A percentile compares a stretch with the other conserved stretches of the same genome.
Conservation (phyloP, 2,888 invertebrate species). For the Lottia scabra region DNA sequence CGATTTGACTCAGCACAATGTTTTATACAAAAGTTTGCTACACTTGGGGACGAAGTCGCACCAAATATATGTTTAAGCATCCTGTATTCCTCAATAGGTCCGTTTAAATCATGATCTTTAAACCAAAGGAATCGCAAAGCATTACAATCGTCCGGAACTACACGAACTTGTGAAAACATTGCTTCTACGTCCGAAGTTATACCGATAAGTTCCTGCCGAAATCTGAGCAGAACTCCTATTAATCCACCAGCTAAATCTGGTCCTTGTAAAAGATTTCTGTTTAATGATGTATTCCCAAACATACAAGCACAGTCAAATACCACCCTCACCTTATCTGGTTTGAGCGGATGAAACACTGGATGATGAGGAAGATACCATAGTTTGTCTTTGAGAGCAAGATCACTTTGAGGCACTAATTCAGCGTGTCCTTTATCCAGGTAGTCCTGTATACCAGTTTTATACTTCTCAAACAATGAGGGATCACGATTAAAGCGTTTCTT, state of each 20-base stretch:
- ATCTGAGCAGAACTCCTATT: slow-evolving; percentile 19
- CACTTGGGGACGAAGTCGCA: no score
- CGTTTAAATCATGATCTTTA: neutral
- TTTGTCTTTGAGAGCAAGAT: neutral
- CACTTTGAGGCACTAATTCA: neutral
- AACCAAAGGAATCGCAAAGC: slow-evolving; percentile 14
- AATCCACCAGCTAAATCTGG: slow-evolving; percentile 24
- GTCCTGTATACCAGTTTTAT: slow-evolving; percentile 11
- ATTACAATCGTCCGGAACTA: slow-evolving; percentile 11
- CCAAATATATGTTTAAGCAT: slow-evolving; percentile 23
- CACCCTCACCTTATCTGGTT: slow-evolving; percentile 13
- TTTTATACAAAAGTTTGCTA: no score
- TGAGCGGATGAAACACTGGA: slow-evolving; percentile 14
- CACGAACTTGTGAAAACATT: slow-evolving; percentile 34
- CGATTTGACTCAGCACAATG: no score
- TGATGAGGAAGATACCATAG: slow-evolving; percentile 28
- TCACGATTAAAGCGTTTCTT: slow-evolving; percentile 1
- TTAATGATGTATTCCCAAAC: slow-evolving; percentile 16
- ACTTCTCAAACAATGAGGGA: slow-evolving; percentile 10
- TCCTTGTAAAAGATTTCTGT: slow-evolving; percentile 24
- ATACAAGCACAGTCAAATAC: slow-evolving; percentile 9
- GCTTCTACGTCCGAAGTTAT: neutral
- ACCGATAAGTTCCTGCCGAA: slow-evolving; percentile 18
- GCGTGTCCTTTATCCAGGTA: slow-evolving; percentile 6
- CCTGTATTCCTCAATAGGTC: neutral